Base-by-base conservation (phyloP, 1,140 invertebrate species). In the Meloidogyne hapla region DNA sequence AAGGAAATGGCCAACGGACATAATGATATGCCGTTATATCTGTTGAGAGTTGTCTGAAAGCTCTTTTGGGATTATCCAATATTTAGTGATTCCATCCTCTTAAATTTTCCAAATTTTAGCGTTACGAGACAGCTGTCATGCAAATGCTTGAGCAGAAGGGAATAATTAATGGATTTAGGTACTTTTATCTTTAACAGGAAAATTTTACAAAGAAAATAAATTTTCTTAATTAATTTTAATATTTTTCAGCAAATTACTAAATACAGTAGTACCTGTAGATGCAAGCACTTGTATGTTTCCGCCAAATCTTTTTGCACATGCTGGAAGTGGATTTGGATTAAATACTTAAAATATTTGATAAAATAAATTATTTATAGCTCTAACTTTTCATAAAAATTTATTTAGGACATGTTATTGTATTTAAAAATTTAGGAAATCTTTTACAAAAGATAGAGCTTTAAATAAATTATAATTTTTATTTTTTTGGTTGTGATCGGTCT, bases 61-160 rank as follows among this genome's bases (percentile, higher is more conserved):
- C n/a, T n/a, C n/a, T n/a, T n/a, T n/a, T n/a, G n/a, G n/a, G n/a
- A n/a, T n/a, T n/a, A n/a, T n/a, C n/a, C n/a, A n/a, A n/a, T n/a
- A n/a, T n/a, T n/a, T n/a, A n/a, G n/a, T n/a, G n/a, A n/a, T n/a
- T n/a, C n/a, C n/a, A n/a, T n/a, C n/a, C n/a, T n/a, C n/a, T n/a
- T n/a, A n/a, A n/a, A 42, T 42, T 15, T n/a, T n/a, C 5, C 5
- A 74, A 77, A 40, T 23, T 77, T 77, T 28, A 80, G 79, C 48
- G 65, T 5, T 84, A 83, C 56, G 82, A 83, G 62, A 65, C 38
- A 28, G 64, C 64, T 13, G 82, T 83, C 2, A 81, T 56, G n/a
- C 74, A 76, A 56, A 77, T 84, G 56, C 75, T 83, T 6, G 83
- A 84, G 28, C 77, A 83, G 65, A 84, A 84, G 64, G 82, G 83